Conservation (phyloP, 1,140 invertebrate genomes). For the Drosophila hydei region DNA sequence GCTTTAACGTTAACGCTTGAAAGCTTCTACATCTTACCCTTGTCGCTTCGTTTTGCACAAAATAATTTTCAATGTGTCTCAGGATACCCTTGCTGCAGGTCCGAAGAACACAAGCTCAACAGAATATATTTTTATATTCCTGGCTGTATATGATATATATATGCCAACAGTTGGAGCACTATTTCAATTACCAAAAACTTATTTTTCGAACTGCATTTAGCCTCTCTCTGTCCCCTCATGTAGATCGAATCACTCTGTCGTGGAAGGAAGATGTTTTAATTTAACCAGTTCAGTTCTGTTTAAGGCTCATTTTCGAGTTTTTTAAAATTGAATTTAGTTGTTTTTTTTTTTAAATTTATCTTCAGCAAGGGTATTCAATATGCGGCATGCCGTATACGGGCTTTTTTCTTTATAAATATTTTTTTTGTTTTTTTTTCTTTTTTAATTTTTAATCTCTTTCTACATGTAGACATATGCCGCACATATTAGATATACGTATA, state of each 20-base stretch:
- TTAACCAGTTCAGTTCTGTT: too few relatives aligned
- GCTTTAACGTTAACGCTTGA: slow-evolving; percentile 72
- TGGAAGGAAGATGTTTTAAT: too few relatives aligned
- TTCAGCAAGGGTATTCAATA: slow-evolving; percentile 29
- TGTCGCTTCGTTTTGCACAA: slow-evolving; percentile 43
- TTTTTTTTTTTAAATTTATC: not conserved
- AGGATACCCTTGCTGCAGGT: slow-evolving; percentile 29
- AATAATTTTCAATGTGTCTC: slow-evolving; percentile 47
- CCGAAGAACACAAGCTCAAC: not conserved
- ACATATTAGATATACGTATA: slow-evolving; percentile 8
- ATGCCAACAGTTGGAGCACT: too few relatives aligned
- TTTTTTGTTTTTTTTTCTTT: not conserved
- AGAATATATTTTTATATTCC: too few relatives aligned
- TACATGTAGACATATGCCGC: slow-evolving; percentile 28
- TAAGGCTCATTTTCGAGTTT: too few relatives aligned
- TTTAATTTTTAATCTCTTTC: slow-evolving; percentile 4
- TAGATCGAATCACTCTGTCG: too few relatives aligned
- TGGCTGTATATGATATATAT: too few relatives aligned
- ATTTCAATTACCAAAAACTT: too few relatives aligned
- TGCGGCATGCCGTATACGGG: slow-evolving; percentile 23
- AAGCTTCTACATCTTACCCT: slow-evolving; percentile 49
- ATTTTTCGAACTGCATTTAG: too few relatives aligned
- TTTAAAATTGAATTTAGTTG: too few relatives aligned
- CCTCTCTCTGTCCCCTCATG: too few relatives aligned
- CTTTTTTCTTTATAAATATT: slow-evolving; percentile 15